phyloP scores from a whole-genome alignment of 2,888 invertebrate species.

The Drosophila emarginata region DNA sequence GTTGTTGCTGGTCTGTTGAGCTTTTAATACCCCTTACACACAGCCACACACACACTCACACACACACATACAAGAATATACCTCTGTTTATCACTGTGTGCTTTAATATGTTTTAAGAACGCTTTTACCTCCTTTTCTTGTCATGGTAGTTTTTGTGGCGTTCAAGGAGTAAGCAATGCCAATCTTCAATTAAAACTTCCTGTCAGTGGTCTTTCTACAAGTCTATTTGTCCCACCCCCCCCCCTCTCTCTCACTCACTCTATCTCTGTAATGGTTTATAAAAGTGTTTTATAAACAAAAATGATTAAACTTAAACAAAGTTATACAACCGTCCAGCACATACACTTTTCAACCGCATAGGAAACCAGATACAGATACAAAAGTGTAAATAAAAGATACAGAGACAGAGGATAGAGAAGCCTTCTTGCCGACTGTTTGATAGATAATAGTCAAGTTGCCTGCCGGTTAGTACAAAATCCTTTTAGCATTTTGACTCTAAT shows the following conservation, averaged over 20 bases:
- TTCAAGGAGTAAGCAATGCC: conserved; percentile 54
- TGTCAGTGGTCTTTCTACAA: conserved; percentile 33
- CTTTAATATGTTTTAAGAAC: conserved; percentile 57
- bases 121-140: conserved; percentile 3
- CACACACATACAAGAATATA: conserved; percentile 19
- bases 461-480: conserved; percentile 56
- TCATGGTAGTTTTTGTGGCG: conserved; percentile 26
- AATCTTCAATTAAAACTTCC: conserved; percentile 72
- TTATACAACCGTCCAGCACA: conserved; percentile 37
- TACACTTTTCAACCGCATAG: conserved; percentile 22
- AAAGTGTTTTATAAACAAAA: conserved; percentile 69
- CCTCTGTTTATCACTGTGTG: conserved; percentile 55
- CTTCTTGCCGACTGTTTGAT: conserved; percentile 27
- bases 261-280: conserved; percentile 35
- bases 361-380: conserved; percentile 4
- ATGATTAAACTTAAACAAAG: conserved; percentile 64
- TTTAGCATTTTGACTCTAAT: conserved; percentile 75
- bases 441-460: conserved; percentile 47
- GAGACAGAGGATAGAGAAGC: neutral
- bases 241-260: conserved; percentile 24
- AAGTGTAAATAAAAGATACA: neutral
- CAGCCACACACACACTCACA: conserved; percentile 13
- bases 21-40: conserved; percentile 44
- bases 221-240: neutral
- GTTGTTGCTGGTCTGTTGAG: conserved; percentile 43